Conservation (phyloP, 1,140 invertebrate species). For the Frieseomelitta varia region DNA sequence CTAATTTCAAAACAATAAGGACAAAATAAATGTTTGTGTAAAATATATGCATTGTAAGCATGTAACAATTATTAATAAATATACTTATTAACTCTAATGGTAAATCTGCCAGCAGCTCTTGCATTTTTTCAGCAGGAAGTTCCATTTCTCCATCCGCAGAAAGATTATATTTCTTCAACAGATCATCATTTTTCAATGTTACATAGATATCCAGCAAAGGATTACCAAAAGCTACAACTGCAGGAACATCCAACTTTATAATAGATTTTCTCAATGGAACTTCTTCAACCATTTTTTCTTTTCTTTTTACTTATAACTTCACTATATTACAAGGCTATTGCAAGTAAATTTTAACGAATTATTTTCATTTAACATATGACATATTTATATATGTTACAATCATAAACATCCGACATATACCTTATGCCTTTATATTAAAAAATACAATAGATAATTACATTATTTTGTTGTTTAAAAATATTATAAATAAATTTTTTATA, state of each 20-base stretch:
- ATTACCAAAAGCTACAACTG: constrained; percentile 84
- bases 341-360: neutral
- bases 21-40: neutral
- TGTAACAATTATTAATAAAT: constrained; percentile 38
- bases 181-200: constrained; percentile 77
- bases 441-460: neutral
- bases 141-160: constrained; percentile 81
- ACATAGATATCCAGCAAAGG: constrained; percentile 86
- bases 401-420: neutral
- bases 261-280: constrained; percentile 59
- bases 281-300: constrained; percentile 64
- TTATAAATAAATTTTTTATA: neutral
- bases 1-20: neutral
- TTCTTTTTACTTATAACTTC: too few relatives aligned
- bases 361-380: neutral
- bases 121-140: constrained; percentile 74
- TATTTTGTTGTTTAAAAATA: neutral
- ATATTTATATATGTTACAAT: neutral
- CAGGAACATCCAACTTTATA: constrained; percentile 59
- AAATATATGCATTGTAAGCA: constrained; percentile 37
- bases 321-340: neutral
- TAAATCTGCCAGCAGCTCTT: constrained; percentile 72
- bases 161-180: constrained; percentile 84
- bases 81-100: constrained; percentile 68
- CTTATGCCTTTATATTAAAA: neutral